These are phyloP conservation scores for Leucozona laternaria DNA, from an alignment of 2,888 invertebrate genomes.

Conservation along the genomic window DNA sequence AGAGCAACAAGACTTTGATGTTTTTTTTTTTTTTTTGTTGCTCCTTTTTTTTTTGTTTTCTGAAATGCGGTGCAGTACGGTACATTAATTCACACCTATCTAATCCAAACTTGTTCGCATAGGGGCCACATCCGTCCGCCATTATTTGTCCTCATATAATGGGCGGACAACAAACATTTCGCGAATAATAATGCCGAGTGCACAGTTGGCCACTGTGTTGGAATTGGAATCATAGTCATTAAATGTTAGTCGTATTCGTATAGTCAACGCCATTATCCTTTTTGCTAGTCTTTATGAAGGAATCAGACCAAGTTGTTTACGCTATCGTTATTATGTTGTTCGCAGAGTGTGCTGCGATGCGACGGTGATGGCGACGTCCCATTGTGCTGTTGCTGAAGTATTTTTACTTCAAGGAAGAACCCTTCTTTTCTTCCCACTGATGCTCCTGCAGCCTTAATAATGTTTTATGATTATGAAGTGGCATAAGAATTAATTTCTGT, in stretches of 20 bases:
- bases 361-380: constrained; percentile 1
- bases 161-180: constrained; percentile 69
- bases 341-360: constrained; percentile 36
- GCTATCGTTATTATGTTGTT: constrained; percentile 44
- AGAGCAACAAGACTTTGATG: constrained; percentile 69
- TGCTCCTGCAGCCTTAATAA: neutral
- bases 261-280: constrained; percentile 51
- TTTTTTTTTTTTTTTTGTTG: constrained; percentile 31
- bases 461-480: constrained; percentile 23
- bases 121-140: constrained; percentile 71
- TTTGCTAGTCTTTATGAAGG: constrained; percentile 1
- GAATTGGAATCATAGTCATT: constrained; percentile 29
- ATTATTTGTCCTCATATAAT: constrained; percentile 67
- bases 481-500: constrained; percentile 71
- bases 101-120: constrained; percentile 73
- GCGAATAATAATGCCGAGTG: constrained; percentile 68
- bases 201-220: constrained; percentile 59
- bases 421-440: neutral
- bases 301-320: constrained; percentile 55
- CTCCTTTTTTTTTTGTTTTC: constrained; percentile 38
- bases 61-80: constrained; percentile 67
- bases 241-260: constrained; percentile 20
- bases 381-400: constrained; percentile 25
- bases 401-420: constrained; percentile 11
- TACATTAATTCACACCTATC: constrained; percentile 75